Percentiles rank a stretch among this genome's conserved stretches.
Conservation (phyloP, 2,113 vertebrate species). For the Colius striatus region DNA sequence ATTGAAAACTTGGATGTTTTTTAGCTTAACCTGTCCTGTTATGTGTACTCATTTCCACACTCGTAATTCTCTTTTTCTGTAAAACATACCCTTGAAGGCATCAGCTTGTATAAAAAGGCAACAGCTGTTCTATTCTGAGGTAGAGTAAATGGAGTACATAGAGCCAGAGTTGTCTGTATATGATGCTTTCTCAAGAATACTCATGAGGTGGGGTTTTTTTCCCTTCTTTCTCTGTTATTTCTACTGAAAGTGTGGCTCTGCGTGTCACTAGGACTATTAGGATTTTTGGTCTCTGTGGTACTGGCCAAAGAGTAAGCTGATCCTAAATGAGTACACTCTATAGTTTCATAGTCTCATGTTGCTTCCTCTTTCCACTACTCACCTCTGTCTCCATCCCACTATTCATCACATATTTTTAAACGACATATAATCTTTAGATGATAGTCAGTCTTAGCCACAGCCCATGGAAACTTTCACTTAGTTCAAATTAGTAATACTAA, state of each 20-base stretch:
- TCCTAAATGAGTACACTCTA: not conserved
- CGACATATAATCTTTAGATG: not conserved
- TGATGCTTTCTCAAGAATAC: not conserved
- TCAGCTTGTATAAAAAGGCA: not conserved
- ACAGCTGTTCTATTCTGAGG: not conserved
- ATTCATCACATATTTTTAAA: not conserved
- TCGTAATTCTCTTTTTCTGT: not conserved
- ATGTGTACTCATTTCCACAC: not conserved
- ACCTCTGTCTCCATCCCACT: not conserved
- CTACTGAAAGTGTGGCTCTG: not conserved
- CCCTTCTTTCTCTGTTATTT: not conserved
- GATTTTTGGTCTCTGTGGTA: not conserved
- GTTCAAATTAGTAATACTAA: not conserved
- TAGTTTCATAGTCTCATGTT: not conserved
- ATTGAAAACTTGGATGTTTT: not conserved
- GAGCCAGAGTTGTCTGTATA: not conserved
- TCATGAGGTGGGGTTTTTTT: not conserved
- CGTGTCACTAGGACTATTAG: not conserved
- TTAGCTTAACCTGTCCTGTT: not conserved
- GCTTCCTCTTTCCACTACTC: not conserved
- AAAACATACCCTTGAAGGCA: not conserved
- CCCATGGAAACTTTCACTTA: not conserved
- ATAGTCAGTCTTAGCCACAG: not conserved
- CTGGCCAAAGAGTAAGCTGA: not conserved
- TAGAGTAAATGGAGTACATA: not conserved